These are phyloP conservation scores for Melanogrammus aeglefinus DNA, from an alignment of 2,797 vertebrate species.

Conservation along the genomic window DNA sequence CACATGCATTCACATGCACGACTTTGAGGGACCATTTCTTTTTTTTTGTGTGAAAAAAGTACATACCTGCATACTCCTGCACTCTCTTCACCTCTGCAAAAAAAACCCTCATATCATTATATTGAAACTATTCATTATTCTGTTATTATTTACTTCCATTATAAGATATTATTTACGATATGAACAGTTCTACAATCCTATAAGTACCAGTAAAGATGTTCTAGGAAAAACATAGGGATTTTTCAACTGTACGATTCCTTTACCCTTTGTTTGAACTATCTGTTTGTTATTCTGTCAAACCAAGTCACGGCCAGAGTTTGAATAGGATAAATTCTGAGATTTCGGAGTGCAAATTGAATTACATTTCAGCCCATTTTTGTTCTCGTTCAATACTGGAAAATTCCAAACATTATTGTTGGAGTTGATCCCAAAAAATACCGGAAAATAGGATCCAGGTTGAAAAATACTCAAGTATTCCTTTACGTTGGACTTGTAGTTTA, in stretches of 20 bases:
- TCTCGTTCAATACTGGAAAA: no score
- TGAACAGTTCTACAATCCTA: no score
- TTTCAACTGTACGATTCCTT: no score
- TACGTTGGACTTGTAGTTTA: neutral
- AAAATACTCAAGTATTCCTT: neutral
- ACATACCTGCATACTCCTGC: conserved; percentile 71
- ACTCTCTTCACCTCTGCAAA: conserved; percentile 56
- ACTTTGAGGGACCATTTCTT: neutral
- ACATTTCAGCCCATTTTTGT: no score
- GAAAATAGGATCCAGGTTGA: neutral
- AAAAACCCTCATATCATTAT: neutral
- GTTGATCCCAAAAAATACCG: neutral
- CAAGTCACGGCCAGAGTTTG: no score
- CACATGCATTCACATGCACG: neutral
- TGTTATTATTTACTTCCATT: neutral
- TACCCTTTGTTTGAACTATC: no score
- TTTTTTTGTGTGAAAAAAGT: neutral
- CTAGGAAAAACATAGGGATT: no score
- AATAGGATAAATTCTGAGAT: no score
- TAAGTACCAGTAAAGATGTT: no score
- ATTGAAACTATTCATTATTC: neutral
- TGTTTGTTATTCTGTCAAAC: no score
- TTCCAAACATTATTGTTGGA: neutral
- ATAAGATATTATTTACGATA: no score
- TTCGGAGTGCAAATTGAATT: no score